Conservation (phyloP, 2,888 invertebrate species). For the Thysanoteuthis rhombus region DNA sequence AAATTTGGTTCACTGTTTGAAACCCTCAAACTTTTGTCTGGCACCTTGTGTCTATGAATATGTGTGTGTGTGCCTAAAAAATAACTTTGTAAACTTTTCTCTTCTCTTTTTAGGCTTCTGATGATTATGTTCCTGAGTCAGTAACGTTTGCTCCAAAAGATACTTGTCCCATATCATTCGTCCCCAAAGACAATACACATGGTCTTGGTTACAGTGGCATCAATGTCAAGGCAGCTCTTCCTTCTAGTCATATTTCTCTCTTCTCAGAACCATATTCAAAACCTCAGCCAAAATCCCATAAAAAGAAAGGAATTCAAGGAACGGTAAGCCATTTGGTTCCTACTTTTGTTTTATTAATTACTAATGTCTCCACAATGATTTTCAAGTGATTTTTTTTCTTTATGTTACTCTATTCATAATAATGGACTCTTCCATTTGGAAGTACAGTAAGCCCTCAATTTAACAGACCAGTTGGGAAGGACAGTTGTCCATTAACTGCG, state of each 20-base stretch:
- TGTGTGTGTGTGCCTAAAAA: too few species aligned
- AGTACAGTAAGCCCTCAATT: too few species aligned
- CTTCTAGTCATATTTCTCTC: conserved; percentile 52
- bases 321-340: conserved; percentile 49
- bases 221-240: conserved; percentile 56
- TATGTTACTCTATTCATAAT: too few species aligned
- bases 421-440: too few species aligned
- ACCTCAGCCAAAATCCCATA: conserved; percentile 32
- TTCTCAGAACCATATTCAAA: conserved; percentile 47
- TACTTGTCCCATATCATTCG: conserved; percentile 73
- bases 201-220: conserved; percentile 70
- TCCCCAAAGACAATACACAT: conserved; percentile 79
- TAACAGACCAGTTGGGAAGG: too few species aligned
- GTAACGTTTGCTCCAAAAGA: conserved; percentile 70
- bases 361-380: too few species aligned
- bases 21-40: too few species aligned
- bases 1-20: too few species aligned
- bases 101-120: conserved; percentile 40
- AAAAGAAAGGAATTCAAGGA: conserved; percentile 60
- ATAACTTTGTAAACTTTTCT: neutral
- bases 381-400: too few species aligned
- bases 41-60: too few species aligned
- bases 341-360: neutral
- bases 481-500: too few species aligned
- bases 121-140: conserved; percentile 48